Evolutionary conservation across 2,797 vertebrate species (phyloP).

Genomic region (Acrossocheilus fasciatus): DNA sequence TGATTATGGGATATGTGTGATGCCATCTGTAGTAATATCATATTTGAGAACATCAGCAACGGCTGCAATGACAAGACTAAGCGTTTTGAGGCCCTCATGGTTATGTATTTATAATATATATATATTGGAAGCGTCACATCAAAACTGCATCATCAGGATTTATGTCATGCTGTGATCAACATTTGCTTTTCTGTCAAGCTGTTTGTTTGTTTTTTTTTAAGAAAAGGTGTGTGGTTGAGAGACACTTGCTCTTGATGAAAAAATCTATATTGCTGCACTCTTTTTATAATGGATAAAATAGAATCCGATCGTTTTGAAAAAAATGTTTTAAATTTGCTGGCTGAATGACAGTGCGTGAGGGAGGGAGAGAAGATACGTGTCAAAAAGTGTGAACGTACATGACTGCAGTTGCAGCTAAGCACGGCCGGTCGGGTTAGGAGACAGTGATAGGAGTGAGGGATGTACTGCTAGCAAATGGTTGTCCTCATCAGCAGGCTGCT

Average conservation of each 20-base stretch:
- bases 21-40: constrained; percentile 28
- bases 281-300: not conserved
- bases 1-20: constrained; percentile 44
- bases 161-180: constrained; percentile 28
- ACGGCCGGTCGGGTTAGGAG: not conserved
- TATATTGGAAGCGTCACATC: constrained; percentile 39
- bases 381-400: constrained; percentile 15
- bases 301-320: not conserved
- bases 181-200: constrained; percentile 31
- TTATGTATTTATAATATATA: constrained; percentile 16
- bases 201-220: constrained; percentile 15
- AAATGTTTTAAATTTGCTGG: constrained; percentile 15
- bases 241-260: not conserved
- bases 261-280: not conserved
- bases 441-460: constrained; percentile 32
- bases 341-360: constrained; percentile 24
- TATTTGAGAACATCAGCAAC: constrained; percentile 12
- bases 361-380: not conserved
- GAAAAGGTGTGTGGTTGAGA: not conserved
- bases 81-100: constrained; percentile 8
- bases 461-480: constrained; percentile 41
- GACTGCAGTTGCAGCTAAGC: constrained; percentile 29
- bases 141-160: constrained; percentile 44
- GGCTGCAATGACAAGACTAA: constrained; percentile 27
- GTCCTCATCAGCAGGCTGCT: constrained; percentile 52